Percentiles rank a stretch among this genome's conserved stretches.
These are phyloP conservation scores for Lochmaea capreae DNA, from an alignment of 2,888 invertebrate genomes.

Conservation along the genomic window DNA sequence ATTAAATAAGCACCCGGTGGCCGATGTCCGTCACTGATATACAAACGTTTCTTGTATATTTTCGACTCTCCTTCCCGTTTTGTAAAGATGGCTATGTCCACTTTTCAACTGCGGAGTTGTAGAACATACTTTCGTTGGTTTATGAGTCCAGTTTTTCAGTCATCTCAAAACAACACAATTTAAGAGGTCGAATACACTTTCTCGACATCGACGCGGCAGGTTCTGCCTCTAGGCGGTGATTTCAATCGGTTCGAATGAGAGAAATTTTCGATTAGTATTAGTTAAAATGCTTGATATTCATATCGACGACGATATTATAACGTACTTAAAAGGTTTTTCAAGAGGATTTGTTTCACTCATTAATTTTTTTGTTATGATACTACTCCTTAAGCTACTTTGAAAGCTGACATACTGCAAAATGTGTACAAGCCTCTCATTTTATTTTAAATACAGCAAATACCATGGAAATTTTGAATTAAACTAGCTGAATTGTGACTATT, in stretches of 20 bases:
- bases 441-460: too few relatives aligned
- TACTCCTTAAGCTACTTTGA: too few relatives aligned
- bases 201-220: slow-evolving; percentile 37
- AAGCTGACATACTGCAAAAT: too few relatives aligned
- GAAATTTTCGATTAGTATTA: slow-evolving; percentile 13
- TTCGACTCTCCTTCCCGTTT: slow-evolving; percentile 11
- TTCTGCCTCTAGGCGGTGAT: slow-evolving; percentile 19
- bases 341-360: neutral
- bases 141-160: slow-evolving; percentile 58
- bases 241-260: neutral
- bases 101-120: slow-evolving; percentile 49
- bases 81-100: slow-evolving; percentile 50
- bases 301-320: too few relatives aligned
- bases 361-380: too few relatives aligned
- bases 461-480: too few relatives aligned
- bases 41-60: slow-evolving; percentile 5
- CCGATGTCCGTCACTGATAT: neutral
- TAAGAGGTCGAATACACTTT: slow-evolving; percentile 59
- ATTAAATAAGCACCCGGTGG: neutral
- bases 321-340: too few relatives aligned
- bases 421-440: too few relatives aligned
- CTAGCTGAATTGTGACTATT: too few relatives aligned
- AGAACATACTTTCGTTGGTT: slow-evolving; percentile 57
- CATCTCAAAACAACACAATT: slow-evolving; percentile 53
- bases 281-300: too few relatives aligned